These are phyloP conservation scores for Thaumetopoea pityocampa DNA, from an alignment of 1,140 invertebrate genomes.

Conservation along the genomic window DNA sequence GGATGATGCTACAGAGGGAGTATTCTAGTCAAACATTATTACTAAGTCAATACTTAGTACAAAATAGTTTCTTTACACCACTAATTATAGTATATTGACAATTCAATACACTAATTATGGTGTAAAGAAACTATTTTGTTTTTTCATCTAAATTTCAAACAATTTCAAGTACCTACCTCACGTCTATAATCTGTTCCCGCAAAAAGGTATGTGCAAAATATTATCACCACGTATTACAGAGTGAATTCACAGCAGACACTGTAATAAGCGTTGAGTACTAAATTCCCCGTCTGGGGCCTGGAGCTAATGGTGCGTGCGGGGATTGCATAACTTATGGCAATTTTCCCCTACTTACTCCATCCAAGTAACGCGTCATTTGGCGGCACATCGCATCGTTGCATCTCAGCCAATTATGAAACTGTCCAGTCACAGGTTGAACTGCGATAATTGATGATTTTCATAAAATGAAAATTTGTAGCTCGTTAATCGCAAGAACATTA, in stretches of 20 bases:
- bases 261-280: constrained; percentile 36
- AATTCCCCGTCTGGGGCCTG: constrained; percentile 31
- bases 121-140: too few species aligned
- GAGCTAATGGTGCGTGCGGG: constrained; percentile 43
- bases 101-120: too few species aligned
- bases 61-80: too few species aligned
- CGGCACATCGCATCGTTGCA: constrained; percentile 19
- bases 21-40: too few species aligned
- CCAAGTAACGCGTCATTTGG: constrained; percentile 43
- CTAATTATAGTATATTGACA: too few species aligned
- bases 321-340: constrained; percentile 58
- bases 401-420: constrained; percentile 20
- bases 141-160: too few species aligned
- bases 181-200: not conserved
- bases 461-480: constrained; percentile 8
- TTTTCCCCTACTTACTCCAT: constrained; percentile 40
- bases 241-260: constrained; percentile 31
- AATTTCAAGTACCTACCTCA: not conserved
- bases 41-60: too few species aligned
- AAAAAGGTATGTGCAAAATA: not conserved
- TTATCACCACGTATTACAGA: constrained; percentile 6
- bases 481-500: too few species aligned
- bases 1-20: too few species aligned
- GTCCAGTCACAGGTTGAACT: not conserved
- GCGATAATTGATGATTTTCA: not conserved